Percentiles rank a stretch among this genome's conserved stretches.
Conservation (phyloP, 1,140 invertebrate species). For the Apis cerana region DNA sequence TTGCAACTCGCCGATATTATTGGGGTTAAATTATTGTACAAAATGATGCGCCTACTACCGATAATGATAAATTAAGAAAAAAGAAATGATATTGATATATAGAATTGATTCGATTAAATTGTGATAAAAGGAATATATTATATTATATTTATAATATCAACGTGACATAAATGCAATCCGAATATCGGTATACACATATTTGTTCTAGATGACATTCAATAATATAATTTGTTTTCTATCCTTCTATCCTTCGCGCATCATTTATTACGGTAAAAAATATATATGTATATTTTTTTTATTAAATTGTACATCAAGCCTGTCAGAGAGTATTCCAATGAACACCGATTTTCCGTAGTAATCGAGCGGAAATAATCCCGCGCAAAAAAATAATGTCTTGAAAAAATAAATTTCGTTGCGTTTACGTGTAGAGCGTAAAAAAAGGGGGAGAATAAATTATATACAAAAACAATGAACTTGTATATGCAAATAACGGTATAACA, state of each 20-base stretch:
- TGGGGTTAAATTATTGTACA: no score
- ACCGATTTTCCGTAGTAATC: neutral
- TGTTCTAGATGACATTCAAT: neutral
- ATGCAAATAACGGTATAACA: neutral
- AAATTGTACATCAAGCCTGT: neutral
- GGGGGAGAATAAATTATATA: neutral
- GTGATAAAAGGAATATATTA: no score
- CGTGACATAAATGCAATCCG: neutral
- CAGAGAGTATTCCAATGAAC: neutral
- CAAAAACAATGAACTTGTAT: neutral
- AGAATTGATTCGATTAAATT: no score
- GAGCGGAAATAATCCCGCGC: neutral
- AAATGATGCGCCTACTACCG: no score
- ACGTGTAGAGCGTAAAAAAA: neutral
- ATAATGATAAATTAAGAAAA: no score
- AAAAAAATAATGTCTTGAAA: no score
- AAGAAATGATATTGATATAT: no score
- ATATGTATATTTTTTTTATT: no score
- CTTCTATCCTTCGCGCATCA: neutral
- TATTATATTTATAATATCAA: no score
- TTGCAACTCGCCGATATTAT: no score
- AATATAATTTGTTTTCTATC: neutral
- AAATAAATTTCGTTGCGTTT: neutral
- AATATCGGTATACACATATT: neutral
- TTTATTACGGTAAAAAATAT: neutral